Base-by-base conservation (phyloP, 2,797 vertebrate species). In the Chrysocyon brachyurus region DNA sequence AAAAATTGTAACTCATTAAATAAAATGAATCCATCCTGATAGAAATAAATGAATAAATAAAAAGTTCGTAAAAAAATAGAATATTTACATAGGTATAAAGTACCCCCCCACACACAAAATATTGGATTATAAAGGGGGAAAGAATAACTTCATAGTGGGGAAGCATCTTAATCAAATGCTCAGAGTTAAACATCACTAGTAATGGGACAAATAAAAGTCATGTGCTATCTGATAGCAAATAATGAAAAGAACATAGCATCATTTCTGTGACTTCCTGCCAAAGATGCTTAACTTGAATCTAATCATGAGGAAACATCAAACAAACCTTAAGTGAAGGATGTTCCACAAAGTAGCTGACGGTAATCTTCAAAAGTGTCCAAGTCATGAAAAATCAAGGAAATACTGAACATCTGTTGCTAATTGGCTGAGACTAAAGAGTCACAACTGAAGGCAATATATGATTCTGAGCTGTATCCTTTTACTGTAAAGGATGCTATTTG, bases 71-170 rank as follows among this genome's bases (percentile, higher is more conserved):
- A 63, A 40, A 40, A 33, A 77, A 70, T 22, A 26, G 12, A 19
- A n/a, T 94, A 59, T 57, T 89, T n/a, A 68, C n/a, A 28, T 49
- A 63, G n/a, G 9, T 12, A 84, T 97, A 93, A 66, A 82, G 16
- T 56, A 79, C 21, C 61, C 79, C 10, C 10, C 7, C 28, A 2
- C 64, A 15, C 40, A 46, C 40, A 46, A 1, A 89, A 89, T 6
- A 19, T 22, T 87, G 5, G 33, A 16, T 84, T 85, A 88, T 84
- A 59, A 82, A 87, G 64, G 49, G 19, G 28, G 56, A 92, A 66
- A 75, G 12, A 79, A 24, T 85, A 85, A 78, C 63, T 66, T n/a
- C 19, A 72, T 2, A 40, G 46, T 57, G 24, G 40, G 11, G 52
- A 33, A 12, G 31, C 46, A 56, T 68, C 40, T 59, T 90, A 95